A percentile compares a stretch with the other conserved stretches of the same genome.
Conservation (phyloP, 2,888 invertebrate species). For the Ophion ventricosus region DNA sequence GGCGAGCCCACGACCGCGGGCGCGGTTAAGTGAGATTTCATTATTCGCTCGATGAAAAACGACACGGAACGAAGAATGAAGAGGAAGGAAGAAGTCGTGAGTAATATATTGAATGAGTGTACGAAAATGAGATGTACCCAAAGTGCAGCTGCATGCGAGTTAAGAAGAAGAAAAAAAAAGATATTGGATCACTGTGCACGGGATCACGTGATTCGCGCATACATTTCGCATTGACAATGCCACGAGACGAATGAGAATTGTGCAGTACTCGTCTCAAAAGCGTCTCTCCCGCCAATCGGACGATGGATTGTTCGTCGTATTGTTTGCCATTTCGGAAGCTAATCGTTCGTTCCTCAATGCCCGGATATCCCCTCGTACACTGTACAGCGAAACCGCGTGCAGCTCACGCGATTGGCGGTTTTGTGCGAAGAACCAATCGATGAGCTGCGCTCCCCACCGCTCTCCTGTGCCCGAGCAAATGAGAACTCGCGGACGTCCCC, state of each 20-base stretch:
- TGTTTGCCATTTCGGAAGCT: background rate
- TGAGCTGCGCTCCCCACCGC: background rate
- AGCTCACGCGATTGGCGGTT: background rate
- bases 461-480: background rate
- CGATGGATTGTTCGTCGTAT: conserved; percentile 13
- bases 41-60: conserved; percentile 37
- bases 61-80: conserved; percentile 1
- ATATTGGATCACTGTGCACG: background rate
- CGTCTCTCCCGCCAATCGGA: background rate
- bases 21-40: conserved; percentile 37
- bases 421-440: background rate
- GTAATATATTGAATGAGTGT: background rate
- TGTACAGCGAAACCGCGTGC: too few relatives aligned
- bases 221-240: conserved; percentile 7
- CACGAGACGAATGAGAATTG: background rate
- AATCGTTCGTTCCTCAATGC: background rate
- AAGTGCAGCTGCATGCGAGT: conserved; percentile 30
- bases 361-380: background rate
- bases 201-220: conserved; percentile 1
- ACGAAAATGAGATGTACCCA: conserved; percentile 3
- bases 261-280: background rate
- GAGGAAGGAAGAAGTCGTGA: background rate
- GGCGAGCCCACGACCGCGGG: background rate
- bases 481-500: too few relatives aligned
- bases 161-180: conserved; percentile 45